Base-by-base conservation (phyloP, 2,888 invertebrate genomes). In the Hemicrepidius hirtus region DNA sequence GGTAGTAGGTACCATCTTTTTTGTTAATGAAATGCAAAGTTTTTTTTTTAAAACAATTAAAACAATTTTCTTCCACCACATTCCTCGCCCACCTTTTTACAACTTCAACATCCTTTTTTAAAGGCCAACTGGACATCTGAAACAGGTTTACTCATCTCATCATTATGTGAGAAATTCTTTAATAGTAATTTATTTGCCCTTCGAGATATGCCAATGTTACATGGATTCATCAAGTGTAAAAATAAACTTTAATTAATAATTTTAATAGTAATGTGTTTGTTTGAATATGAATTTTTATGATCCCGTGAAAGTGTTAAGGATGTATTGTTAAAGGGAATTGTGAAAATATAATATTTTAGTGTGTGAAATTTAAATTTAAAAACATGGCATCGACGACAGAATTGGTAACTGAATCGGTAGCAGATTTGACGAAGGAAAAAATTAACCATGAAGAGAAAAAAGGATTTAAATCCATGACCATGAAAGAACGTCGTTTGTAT, bases 361-460 rank as follows among this genome's bases (percentile, higher is more conserved):
- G n/a, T n/a, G n/a, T n/a, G n/a, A n/a, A n/a, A n/a, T n/a, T n/a
- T n/a, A n/a, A n/a, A n/a, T n/a, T n/a, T n/a, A n/a, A n/a, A n/a
- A n/a, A n/a, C n/a, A 84, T 84, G 84, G 75, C 79, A 53, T 84
- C 84, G 5, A 83, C 84, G 16, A 77, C 77, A 35, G 82, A 84
- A 66, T 75, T 84, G 74, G 83, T 84, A 40, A 79, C 80, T 10
- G 77, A 82, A 20, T 82, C 82, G 4, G 79, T 79, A 24, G 73
- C 74, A 18, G 80, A 84, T 70, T 68, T 83, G 37, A 50, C 59
- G 12, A 18, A 16, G 0, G 57, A 57, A 44, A 41, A 64, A 65
- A 20, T 49, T 18, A 44, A 67, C 10, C 49, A 46, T 20, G 64
- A 44, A 10, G 53, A 62, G 24, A 32, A 20, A 28, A n/a, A 46